Conservation (phyloP, 2,888 invertebrate genomes). For the Aleiodes testaceus region DNA sequence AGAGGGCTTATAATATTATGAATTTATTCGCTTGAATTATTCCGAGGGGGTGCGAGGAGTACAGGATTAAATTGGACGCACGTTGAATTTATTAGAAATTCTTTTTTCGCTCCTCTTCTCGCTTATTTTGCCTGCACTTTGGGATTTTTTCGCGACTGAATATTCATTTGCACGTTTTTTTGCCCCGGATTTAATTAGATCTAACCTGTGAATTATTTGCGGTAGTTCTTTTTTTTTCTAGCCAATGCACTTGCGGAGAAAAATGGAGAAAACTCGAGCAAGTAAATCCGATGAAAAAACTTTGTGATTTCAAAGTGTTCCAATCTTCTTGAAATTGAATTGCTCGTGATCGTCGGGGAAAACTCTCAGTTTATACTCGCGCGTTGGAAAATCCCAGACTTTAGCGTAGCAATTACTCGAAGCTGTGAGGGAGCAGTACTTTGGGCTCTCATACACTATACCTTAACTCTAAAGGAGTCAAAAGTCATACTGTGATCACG, state of each 20-base stretch:
- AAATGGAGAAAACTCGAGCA: too few species aligned
- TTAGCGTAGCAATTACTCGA: constrained; percentile 36
- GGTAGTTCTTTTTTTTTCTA: too few species aligned
- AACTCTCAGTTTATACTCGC: not conserved
- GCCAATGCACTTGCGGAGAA: too few species aligned
- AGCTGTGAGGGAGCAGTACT: constrained; percentile 12
- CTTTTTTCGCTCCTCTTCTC: constrained; percentile 39
- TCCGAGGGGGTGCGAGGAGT: constrained; percentile 18
- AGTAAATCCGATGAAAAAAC: constrained; percentile 28
- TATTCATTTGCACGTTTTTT: constrained; percentile 50
- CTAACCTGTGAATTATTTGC: constrained; percentile 6
- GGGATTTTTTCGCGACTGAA: constrained; percentile 13
- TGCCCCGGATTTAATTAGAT: constrained; percentile 43
- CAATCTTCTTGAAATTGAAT: constrained; percentile 34
- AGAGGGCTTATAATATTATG: constrained; percentile 51
- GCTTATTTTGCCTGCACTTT: not conserved
- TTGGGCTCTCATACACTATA: not conserved
- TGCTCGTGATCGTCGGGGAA: constrained; percentile 13
- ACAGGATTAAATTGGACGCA: constrained; percentile 50
- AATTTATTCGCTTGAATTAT: constrained; percentile 55
- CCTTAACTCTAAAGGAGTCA: constrained; percentile 30
- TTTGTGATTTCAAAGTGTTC: constrained; percentile 9
- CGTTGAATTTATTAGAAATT: constrained; percentile 51
- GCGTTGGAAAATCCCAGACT: constrained; percentile 21
- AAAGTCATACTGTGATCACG: constrained; percentile 39